Base-by-base conservation (phyloP, 2,888 invertebrate species). In the Drosophila anomelani region DNA sequence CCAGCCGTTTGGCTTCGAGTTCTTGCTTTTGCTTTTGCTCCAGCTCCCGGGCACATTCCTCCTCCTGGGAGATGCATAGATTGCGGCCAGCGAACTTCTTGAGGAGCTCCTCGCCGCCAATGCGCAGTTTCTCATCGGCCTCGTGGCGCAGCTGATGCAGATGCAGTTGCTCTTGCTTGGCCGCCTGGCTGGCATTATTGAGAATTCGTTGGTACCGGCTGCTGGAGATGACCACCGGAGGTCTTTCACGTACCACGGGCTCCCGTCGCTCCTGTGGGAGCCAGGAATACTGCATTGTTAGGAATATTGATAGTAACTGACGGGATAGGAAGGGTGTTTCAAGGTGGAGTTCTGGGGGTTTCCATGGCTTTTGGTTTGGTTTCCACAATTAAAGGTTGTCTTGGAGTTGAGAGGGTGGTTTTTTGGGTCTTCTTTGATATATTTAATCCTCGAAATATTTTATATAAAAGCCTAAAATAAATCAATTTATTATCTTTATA, bases 221-320 rank as follows among this genome's bases (percentile, higher is more conserved):
- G 1, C 61, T 77, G 9, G 90, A 90, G 38, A 91, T 80, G 12
- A 91, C 81, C 75, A 91, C 61, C 0, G 91, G 89, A 7, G 87
- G 82, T 26, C 82, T 81, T 46, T 87, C 61, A 9, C 87, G 57
- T 12, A 67, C 54, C n/a, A 47, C 53, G n/a, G 78, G 17, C 44
- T 77, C 58, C 0, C 88, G 77, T 0, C 81, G 67, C 13, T 88
- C 84, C 59, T 84, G 88, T 0, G 84, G 84, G 55, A 84, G 56
- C 84, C 84, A 84, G 61, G 81, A 79, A 59, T 84, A 84, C 67
- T 84, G 84, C 84, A 84, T 84, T 58, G 17, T 44, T 38, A 0
- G 7, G 1, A 1, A 13, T n/a, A 20, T 44, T 9, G 6, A 0
- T 53, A 57, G 63, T 61, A 32, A 68, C 43, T 29, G 43, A 12